These are phyloP conservation scores for Drosophila cracens DNA, from an alignment of 2,888 invertebrate species.

Conservation along the genomic window DNA sequence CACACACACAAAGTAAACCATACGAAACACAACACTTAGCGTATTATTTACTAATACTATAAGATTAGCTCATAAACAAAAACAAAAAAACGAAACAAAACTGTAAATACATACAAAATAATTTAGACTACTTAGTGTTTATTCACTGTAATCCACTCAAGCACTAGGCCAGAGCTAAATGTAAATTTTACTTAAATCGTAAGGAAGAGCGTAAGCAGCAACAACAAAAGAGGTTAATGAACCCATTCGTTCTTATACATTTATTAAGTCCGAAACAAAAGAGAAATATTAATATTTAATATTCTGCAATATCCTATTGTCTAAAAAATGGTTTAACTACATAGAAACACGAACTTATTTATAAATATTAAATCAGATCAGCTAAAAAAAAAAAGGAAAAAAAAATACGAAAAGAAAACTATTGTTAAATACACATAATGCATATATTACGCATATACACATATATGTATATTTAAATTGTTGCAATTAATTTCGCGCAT, in stretches of 20 bases:
- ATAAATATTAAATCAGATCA: constrained; percentile 39
- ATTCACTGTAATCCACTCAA: constrained; percentile 51
- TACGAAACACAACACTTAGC: constrained; percentile 34
- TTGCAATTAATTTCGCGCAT: constrained; percentile 70
- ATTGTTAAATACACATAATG: constrained; percentile 39
- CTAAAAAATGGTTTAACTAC: constrained; percentile 63
- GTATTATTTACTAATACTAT: constrained; percentile 49
- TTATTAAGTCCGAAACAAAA: constrained; percentile 26
- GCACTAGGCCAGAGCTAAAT: constrained; percentile 53
- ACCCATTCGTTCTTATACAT: constrained; percentile 11
- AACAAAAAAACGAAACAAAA: neutral
- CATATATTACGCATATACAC: constrained; percentile 34
- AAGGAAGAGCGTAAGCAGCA: constrained; percentile 28
- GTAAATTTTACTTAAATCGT: constrained; percentile 29
- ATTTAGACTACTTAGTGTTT: constrained; percentile 49
- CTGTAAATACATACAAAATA: constrained; percentile 63
- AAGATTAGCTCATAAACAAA: constrained; percentile 50
- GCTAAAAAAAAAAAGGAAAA: constrained; percentile 2
- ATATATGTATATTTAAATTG: constrained; percentile 53
- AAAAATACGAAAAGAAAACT: constrained; percentile 23
- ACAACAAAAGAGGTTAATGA: constrained; percentile 16
- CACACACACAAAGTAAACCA: constrained; percentile 31
- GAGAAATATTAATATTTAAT: constrained; percentile 80
- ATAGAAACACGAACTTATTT: constrained; percentile 40
- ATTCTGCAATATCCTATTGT: constrained; percentile 72